These are phyloP conservation scores for Goniozus legneri DNA, from an alignment of 1,140 invertebrate genomes.

Conservation along the genomic window DNA sequence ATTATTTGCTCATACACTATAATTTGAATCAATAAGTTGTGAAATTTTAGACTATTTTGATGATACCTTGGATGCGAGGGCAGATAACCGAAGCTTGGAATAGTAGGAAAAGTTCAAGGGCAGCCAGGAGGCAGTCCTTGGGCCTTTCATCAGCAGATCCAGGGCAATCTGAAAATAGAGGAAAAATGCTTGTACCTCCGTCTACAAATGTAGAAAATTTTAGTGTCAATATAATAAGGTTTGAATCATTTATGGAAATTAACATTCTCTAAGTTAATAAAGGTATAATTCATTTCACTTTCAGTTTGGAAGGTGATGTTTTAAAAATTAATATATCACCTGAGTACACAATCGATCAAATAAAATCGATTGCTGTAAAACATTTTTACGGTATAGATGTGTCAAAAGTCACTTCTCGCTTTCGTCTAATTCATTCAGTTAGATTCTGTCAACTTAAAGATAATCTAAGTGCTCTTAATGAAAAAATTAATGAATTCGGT, in stretches of 20 bases:
- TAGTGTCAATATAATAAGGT: conserved; percentile 47
- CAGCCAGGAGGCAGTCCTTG: no score
- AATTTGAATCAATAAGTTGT: no score
- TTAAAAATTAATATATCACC: conserved; percentile 34
- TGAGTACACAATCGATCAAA: conserved; percentile 42
- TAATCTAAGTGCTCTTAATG: conserved; percentile 33
- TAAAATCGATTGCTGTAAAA: conserved; percentile 45
- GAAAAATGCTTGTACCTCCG: not conserved
- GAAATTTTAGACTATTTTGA: no score
- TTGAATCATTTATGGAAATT: not conserved
- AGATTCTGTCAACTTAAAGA: conserved; percentile 40
- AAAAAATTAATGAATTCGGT: conserved; percentile 43
- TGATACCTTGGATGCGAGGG: no score
- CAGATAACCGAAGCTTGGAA: no score
- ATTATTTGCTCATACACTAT: no score
- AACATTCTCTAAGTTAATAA: not conserved
- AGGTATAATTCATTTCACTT: conserved; percentile 8
- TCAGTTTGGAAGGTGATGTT: conserved; percentile 43
- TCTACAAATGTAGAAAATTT: conserved; percentile 23
- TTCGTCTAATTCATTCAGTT: conserved; percentile 40
- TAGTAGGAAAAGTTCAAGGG: no score
- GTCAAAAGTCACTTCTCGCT: conserved; percentile 29
- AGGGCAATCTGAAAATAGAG: not conserved
- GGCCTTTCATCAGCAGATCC: not conserved
- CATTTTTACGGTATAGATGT: conserved; percentile 46